Conservation (phyloP, 2,797 vertebrate species). For the Siniperca undulata region DNA sequence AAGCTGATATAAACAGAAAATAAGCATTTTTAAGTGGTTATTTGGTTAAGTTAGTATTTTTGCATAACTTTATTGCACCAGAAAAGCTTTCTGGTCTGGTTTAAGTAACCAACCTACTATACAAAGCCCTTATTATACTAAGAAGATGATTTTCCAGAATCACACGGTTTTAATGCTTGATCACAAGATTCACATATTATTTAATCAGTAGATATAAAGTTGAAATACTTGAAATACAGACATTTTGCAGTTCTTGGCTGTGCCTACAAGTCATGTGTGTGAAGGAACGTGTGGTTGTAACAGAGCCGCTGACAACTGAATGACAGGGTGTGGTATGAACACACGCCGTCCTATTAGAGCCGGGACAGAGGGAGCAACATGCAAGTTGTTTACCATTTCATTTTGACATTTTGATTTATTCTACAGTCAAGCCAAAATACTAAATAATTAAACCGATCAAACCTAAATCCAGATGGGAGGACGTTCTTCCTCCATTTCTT, state of each 20-base stretch:
- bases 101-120: background rate
- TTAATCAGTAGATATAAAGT: background rate
- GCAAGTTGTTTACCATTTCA: constrained; percentile 48
- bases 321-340: constrained; percentile 75
- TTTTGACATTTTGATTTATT: background rate
- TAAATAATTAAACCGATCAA: constrained; percentile 12
- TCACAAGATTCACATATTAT: constrained; percentile 30
- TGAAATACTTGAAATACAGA: constrained; percentile 33
- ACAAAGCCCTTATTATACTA: background rate
- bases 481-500: background rate
- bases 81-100: background rate
- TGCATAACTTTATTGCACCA: background rate
- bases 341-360: constrained; percentile 37
- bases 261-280: constrained; percentile 34
- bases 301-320: constrained; percentile 64
- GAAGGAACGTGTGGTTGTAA: constrained; percentile 49
- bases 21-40: background rate
- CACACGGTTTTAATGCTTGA: background rate
- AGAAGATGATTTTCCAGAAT: background rate
- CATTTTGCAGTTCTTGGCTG: constrained; percentile 13
- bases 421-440: background rate
- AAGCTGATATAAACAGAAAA: background rate
- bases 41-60: background rate
- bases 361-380: constrained; percentile 33
- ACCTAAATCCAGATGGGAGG: constrained; percentile 21